A percentile compares a stretch with the other conserved stretches of the same genome.
Evolutionary conservation across 2,113 vertebrate species (phyloP).

Genomic region (Dissostichus mawsoni): DNA sequence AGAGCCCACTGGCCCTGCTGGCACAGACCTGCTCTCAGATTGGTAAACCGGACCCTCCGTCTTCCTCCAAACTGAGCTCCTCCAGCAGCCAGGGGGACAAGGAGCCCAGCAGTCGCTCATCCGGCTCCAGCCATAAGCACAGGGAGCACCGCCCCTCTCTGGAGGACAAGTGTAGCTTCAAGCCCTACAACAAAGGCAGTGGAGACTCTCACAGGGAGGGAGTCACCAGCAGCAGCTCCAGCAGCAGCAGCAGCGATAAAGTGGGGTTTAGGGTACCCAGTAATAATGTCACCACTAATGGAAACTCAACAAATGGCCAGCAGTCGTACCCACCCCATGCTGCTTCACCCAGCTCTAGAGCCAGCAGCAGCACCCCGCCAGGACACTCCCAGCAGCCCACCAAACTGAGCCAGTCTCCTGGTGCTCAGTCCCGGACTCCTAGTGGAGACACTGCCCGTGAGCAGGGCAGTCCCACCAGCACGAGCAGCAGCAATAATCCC

Average conservation of each 20-base stretch:
- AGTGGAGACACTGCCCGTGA: constrained; percentile 62
- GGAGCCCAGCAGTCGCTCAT: constrained; percentile 83
- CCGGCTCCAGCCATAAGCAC: constrained; percentile 79
- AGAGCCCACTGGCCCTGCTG: constrained; percentile 93
- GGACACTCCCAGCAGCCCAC: constrained; percentile 81
- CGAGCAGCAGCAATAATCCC: constrained; percentile 31
- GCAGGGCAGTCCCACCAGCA: constrained; percentile 68
- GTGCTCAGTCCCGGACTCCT: constrained; percentile 57
- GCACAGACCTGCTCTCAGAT: constrained; percentile 98
- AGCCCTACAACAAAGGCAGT: constrained; percentile 90
- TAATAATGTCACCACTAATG: constrained; percentile 64
- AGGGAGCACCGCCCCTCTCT: constrained; percentile 79
- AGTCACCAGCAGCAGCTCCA: constrained; percentile 63
- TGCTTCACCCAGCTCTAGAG: constrained; percentile 82
- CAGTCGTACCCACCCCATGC: constrained; percentile 86
- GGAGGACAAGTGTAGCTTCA: constrained; percentile 97
- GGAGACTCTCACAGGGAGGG: constrained; percentile 88
- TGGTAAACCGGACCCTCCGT: constrained; percentile 93
- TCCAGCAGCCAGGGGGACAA: constrained; percentile 88
- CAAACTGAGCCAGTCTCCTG: constrained; percentile 75
- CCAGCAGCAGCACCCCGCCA: constrained; percentile 85
- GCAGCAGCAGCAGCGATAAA: constrained; percentile 82
- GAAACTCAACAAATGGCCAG: constrained; percentile 72
- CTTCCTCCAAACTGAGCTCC: constrained; percentile 90
- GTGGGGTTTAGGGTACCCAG: constrained; percentile 91